Percentiles rank a stretch among this genome's conserved stretches.
Conservation (phyloP, 2,113 vertebrate species). For the Poeciliopsis turrubarensis region DNA sequence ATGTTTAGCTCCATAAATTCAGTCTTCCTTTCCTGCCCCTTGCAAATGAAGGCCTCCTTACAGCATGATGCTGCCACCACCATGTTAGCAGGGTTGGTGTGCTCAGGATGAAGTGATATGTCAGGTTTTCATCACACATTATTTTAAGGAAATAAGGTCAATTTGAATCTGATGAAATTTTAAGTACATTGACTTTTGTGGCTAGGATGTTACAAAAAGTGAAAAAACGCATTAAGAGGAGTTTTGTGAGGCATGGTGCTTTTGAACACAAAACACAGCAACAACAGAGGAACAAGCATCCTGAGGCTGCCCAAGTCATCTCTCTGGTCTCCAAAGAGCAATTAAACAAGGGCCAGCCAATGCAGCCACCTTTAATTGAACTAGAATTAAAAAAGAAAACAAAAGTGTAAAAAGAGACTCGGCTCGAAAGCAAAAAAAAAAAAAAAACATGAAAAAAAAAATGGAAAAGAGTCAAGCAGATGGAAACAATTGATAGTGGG, state of each 20-base stretch:
- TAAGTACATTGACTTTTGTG: neutral
- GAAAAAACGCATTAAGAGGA: neutral
- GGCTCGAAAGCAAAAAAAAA: conserved; percentile 11
- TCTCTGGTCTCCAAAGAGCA: conserved; percentile 56
- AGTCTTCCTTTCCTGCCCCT: no score
- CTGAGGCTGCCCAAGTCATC: conserved; percentile 11
- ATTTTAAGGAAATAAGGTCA: no score
- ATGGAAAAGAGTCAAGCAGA: conserved; percentile 67
- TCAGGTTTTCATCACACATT: no score
- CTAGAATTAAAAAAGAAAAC: conserved; percentile 67
- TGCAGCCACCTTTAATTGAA: conserved; percentile 74
- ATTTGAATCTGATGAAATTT: neutral
- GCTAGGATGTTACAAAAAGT: neutral
- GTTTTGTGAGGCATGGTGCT: neutral
- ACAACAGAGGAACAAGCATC: neutral
- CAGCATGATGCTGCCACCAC: no score
- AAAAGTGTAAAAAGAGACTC: conserved; percentile 56
- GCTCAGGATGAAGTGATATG: no score
- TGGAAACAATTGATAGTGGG: conserved; percentile 77
- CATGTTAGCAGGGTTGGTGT: no score
- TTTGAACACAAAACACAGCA: neutral
- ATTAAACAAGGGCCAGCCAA: conserved; percentile 73
- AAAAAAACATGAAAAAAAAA: neutral
- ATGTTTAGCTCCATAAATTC: no score
- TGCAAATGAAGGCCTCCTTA: no score